Evolutionary conservation across 2,888 invertebrate species (phyloP), one percentile per base, ranked within the genome.

Genomic region (Brenthis daphne): DNA sequence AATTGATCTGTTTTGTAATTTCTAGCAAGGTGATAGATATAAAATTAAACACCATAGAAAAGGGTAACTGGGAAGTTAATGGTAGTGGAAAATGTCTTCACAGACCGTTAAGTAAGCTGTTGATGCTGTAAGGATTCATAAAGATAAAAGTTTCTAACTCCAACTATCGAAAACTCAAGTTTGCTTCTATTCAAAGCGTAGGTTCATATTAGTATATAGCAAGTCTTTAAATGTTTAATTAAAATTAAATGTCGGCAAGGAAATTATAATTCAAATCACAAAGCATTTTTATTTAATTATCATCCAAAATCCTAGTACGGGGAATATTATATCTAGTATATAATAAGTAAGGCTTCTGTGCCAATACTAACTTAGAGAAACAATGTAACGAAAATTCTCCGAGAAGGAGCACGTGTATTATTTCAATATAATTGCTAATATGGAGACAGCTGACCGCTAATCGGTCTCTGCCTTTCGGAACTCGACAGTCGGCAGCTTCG

Each of bases 21-120:
- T 37, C 8, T 37, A 37, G 37, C 2, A 60, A 60, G 12, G 56
- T 53, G 20, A 53, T 20, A n/a, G 16, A 20, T 53, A 53, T 53
- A 20, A 53, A 53, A 53, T 53, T 53, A 16, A 16, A 53, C 53
- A 53, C 11, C 20, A 53, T 53, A 53, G 14, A 47, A 57, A 0
- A 24, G 47, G 29, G 48, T 29, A 47, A 48, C n/a, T 50, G 60
- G 79, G 75, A 80, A 80, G 83, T 83, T 87, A 88, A 86, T 81
- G 86, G 80, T 82, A 83, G 86, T 81, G 74, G 83, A 82, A 79
- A 87, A 88, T 78, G 84, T 79, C 83, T 83, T 88, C 80, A 87
- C 86, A 85, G 82, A 69, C 85, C 80, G 86, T 87, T 86, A 81
- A 76, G 73, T 79, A 79, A 79, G 81, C 80, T n/a, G 56, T 60